Percentiles rank a stretch among this genome's conserved stretches.
Evolutionary conservation across 1,140 invertebrate genomes (phyloP).

Genomic region (Rhizoglyphus robini): DNA sequence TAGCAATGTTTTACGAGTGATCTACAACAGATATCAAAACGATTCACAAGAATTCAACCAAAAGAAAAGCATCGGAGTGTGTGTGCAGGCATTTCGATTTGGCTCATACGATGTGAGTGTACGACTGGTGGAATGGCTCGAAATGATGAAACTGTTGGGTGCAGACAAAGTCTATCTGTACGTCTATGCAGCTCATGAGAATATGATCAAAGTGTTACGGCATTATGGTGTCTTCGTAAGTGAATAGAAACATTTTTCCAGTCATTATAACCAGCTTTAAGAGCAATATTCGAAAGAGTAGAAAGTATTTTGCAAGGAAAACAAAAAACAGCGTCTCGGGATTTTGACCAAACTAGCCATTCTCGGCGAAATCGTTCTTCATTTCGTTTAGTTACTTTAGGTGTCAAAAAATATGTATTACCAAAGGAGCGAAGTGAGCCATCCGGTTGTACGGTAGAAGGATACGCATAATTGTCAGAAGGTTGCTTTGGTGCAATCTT

Average conservation of each 20-base stretch:
- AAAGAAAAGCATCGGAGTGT: conserved; percentile 14
- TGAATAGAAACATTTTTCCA: conserved; percentile 1
- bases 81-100: conserved; percentile 19
- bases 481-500: no score
- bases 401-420: no score
- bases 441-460: no score
- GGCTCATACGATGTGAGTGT: conserved; percentile 17
- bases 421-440: no score
- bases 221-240: conserved; percentile 9
- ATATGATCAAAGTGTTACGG: conserved; percentile 4
- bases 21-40: no score
- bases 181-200: neutral
- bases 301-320: no score
- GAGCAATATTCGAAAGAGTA: no score
- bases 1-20: conserved; percentile 69
- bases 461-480: no score
- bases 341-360: conserved; percentile 52
- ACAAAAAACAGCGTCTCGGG: no score
- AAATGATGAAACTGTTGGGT: conserved; percentile 11
- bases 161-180: conserved; percentile 19
- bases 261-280: neutral
- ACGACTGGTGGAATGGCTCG: conserved; percentile 18
- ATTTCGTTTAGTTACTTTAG: no score
- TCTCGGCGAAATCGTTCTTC: no score
- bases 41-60: conserved; percentile 29